phyloP scores from a whole-genome alignment of 1,140 invertebrate genomes.

The Spodoptera frugiperda region DNA sequence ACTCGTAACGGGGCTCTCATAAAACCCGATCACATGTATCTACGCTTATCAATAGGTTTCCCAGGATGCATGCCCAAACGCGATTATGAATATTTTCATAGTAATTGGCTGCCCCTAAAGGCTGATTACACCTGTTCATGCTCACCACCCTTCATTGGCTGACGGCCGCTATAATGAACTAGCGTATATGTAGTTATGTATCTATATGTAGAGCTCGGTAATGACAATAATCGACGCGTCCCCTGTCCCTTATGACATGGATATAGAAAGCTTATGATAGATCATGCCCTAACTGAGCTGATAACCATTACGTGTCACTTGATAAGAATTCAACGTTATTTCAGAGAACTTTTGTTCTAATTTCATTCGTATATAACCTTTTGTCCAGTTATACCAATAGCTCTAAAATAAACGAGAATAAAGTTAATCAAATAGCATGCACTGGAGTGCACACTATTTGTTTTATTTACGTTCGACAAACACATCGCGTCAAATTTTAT shows the following conservation, averaged over 20 bases:
- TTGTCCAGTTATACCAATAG: background rate
- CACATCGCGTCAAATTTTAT: conserved; percentile 39
- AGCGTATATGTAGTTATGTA: background rate
- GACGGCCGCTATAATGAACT: background rate
- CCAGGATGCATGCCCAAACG: background rate
- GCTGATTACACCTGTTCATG: conserved; percentile 9
- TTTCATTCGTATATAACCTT: conserved; percentile 3
- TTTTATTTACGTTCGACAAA: conserved; percentile 35
- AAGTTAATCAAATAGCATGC: background rate
- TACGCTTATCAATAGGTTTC: background rate
- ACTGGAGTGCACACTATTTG: conserved; percentile 18
- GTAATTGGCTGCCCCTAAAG: conserved; percentile 5
- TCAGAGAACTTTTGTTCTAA: background rate
- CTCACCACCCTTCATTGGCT: conserved; percentile 2
- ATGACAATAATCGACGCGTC: conserved; percentile 28
- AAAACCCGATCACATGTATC: background rate
- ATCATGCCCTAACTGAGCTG: background rate
- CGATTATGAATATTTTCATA: conserved; percentile 1
- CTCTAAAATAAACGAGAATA: conserved; percentile 17
- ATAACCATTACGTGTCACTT: too few relatives aligned
- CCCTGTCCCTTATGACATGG: conserved; percentile 15
- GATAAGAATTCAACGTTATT: too few relatives aligned
- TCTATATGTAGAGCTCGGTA: background rate
- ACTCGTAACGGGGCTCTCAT: too few relatives aligned
- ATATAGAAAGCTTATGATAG: background rate